These are phyloP conservation scores for Allolobophora icterica DNA, from an alignment of 2,888 invertebrate species.

Conservation along the genomic window DNA sequence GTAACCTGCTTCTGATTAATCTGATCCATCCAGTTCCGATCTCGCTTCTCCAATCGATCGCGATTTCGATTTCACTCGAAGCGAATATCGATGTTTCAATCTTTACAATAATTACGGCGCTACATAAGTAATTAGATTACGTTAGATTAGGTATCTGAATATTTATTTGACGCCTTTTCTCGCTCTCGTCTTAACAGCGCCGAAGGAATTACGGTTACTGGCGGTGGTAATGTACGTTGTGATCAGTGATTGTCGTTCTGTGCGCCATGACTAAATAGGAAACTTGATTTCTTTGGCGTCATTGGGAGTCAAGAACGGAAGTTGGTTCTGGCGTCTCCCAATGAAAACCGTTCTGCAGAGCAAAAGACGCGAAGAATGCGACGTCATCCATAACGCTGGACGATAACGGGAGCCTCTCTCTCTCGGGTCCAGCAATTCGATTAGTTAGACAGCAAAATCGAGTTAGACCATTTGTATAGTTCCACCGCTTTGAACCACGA, in stretches of 20 bases:
- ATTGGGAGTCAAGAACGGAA: not conserved
- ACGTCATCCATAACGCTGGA: not conserved
- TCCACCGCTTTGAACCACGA: not conserved
- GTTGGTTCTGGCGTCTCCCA: not conserved
- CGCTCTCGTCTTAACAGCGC: not conserved
- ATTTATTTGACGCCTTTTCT: not conserved
- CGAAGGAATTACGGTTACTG: not conserved
- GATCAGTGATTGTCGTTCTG: not conserved
- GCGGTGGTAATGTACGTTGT: not conserved
- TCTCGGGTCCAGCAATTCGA: not conserved
- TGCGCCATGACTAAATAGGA: not conserved
- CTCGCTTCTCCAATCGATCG: too few species aligned
- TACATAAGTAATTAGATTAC: too few species aligned
- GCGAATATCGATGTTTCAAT: too few species aligned
- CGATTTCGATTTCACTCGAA: too few species aligned
- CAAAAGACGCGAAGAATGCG: not conserved
- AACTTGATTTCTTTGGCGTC: not conserved
- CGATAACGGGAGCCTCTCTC: not conserved
- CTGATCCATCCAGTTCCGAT: too few species aligned
- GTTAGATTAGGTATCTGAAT: not conserved
- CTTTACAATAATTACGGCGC: too few species aligned
- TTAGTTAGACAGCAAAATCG: conserved; percentile 17
- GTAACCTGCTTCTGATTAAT: too few species aligned
- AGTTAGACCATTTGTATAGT: not conserved
- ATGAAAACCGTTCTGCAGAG: not conserved